Base-by-base conservation (phyloP, 2,113 vertebrate genomes). In the Petroica traversi region DNA sequence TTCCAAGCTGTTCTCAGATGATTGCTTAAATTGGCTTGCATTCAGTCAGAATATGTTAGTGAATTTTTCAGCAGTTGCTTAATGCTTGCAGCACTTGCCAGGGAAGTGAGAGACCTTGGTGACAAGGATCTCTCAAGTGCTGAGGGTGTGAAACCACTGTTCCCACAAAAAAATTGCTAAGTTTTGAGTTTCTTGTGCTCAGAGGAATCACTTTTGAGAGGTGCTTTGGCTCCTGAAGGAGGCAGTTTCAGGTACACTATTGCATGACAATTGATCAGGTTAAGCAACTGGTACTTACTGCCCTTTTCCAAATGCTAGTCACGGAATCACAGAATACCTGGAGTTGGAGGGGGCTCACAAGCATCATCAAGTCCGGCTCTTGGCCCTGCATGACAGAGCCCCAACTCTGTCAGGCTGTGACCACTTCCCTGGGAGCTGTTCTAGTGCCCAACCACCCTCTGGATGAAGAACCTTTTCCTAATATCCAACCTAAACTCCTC, bases 301-400 rank as follows among this genome's bases (percentile, higher is more conserved):
- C 43, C 10, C 19, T 54, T 54, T 7, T 11, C 23, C 20, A 24
- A 69, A 41, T 20, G 10, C 34, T 19, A 19, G 46, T 33, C 26
- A 23, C 13, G 33, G 41, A 62, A 68, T 33, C 34, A 18, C 2
- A 33, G 55, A 69, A 76, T 33, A 24, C 31, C 59, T 28, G 66
- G 59, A 66, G 40, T 20, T 41, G 34, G 22, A 61, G 22, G 1
- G 14, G 3, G 10, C 10, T 48, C 18, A 69, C 48, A 36, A 19
- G 20, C 28, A 20, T 46, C 24, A 43, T 29, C 0, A 0, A 34
- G 19, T 25, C 64, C 40, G 41, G 1, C 25, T 68, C 41, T 12
- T 68, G 48, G 31, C 14, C 17, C 29, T 40, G 40, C 25, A 40
- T 17, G 22, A 54, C 14, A 20, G 23, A 52, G 8, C 11, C 8